Conservation (phyloP, 2,888 invertebrate genomes). For the Limnephilus marmoratus region DNA sequence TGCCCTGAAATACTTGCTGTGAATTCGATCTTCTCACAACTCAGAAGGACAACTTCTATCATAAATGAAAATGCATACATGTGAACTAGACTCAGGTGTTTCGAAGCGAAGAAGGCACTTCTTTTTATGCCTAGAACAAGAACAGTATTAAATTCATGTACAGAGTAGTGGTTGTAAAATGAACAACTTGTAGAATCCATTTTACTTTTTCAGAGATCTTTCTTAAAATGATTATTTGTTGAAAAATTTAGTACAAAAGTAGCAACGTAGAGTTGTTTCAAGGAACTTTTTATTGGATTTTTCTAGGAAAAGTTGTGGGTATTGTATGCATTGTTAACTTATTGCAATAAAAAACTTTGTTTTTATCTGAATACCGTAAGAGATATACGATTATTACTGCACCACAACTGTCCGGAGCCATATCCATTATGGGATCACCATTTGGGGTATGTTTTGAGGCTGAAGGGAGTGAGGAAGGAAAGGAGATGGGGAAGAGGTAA, state of each 20-base stretch:
- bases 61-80: conserved; percentile 29
- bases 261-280: neutral
- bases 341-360: too few relatives aligned
- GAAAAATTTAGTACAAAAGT: neutral
- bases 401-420: too few relatives aligned
- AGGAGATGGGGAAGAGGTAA: too few relatives aligned
- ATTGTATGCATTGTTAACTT: too few relatives aligned
- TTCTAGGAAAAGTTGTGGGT: neutral
- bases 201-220: neutral
- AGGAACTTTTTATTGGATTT: neutral
- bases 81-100: conserved; percentile 11
- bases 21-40: neutral
- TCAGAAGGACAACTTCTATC: neutral
- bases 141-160: neutral
- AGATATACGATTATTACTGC: too few relatives aligned
- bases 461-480: too few relatives aligned
- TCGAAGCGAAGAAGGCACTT: neutral
- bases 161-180: neutral
- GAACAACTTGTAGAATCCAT: neutral
- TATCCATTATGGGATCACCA: too few relatives aligned
- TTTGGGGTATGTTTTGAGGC: too few relatives aligned
- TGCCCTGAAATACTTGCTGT: neutral
- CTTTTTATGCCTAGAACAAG: neutral
- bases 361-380: too few relatives aligned
- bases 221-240: neutral